Percentiles rank a stretch among this genome's conserved stretches.
Conservation (phyloP, 2,888 invertebrate genomes). For the Teleiodes luculella region DNA sequence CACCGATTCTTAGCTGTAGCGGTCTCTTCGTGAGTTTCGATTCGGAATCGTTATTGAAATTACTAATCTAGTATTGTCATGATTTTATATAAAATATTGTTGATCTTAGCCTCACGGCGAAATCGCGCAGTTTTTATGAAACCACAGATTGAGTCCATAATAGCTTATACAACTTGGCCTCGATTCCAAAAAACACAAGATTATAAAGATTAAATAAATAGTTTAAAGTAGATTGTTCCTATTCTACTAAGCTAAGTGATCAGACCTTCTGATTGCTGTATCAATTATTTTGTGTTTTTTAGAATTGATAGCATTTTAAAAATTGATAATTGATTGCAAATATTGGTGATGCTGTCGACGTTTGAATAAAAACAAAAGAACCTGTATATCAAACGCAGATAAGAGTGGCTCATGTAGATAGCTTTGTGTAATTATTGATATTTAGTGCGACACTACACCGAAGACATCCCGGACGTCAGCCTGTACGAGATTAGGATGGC, state of each 20-base stretch:
- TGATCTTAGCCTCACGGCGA: not conserved
- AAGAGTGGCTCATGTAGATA: conserved; percentile 76
- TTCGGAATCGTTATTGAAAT: not conserved
- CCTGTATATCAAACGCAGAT: conserved; percentile 36
- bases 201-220: too few relatives aligned
- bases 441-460: too few relatives aligned
- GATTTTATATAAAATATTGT: not conserved
- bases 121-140: not conserved
- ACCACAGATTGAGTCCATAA: not conserved
- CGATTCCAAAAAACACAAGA: too few relatives aligned
- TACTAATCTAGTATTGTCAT: not conserved
- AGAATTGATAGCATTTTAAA: not conserved
- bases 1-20: conserved; percentile 24
- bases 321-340: not conserved
- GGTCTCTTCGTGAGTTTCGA: not conserved
- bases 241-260: too few relatives aligned
- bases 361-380: not conserved
- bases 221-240: too few relatives aligned
- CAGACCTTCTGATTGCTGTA: too few relatives aligned
- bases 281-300: not conserved
- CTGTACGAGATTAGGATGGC: too few relatives aligned
- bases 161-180: not conserved
- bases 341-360: not conserved
- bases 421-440: conserved; percentile 77
- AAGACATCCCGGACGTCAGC: too few relatives aligned